These are phyloP conservation scores for Incurvaria masculella DNA, from an alignment of 2,888 invertebrate genomes.

Conservation along the genomic window DNA sequence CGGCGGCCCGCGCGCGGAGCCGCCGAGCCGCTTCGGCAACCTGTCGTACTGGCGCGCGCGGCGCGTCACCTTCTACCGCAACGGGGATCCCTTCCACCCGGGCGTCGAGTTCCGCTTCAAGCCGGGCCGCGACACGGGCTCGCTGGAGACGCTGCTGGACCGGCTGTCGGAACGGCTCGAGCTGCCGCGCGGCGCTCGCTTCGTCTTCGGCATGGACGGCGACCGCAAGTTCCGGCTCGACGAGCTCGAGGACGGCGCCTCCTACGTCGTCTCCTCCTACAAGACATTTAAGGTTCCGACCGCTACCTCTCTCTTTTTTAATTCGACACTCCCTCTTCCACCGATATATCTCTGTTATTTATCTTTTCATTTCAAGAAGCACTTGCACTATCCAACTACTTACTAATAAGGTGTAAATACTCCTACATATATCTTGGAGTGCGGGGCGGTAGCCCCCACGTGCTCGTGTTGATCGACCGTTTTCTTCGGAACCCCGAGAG, in stretches of 20 bases:
- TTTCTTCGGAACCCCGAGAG: too few relatives aligned
- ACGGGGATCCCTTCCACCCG: conserved; percentile 90
- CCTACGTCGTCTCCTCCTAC: conserved; percentile 90
- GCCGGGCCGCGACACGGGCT: conserved; percentile 83
- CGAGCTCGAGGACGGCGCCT: conserved; percentile 86
- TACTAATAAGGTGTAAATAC: too few relatives aligned
- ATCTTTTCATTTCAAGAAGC: too few relatives aligned
- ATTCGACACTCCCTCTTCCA: too few relatives aligned
- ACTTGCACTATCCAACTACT: too few relatives aligned
- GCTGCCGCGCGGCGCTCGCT: conserved; percentile 82
- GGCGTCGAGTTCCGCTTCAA: conserved; percentile 85
- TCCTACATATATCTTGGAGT: too few relatives aligned
- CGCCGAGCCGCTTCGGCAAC: conserved; percentile 68
- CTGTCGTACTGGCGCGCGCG: conserved; percentile 85
- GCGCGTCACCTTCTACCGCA: conserved; percentile 86
- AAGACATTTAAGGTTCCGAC: conserved; percentile 91
- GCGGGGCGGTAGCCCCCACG: too few relatives aligned
- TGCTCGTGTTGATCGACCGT: too few relatives aligned
- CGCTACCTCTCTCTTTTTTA: too few relatives aligned
- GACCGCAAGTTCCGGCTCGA: conserved; percentile 79
- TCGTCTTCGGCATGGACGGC: conserved; percentile 91
- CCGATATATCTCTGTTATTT: too few relatives aligned
- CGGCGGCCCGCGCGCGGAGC: conserved; percentile 54
- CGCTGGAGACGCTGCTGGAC: conserved; percentile 80
- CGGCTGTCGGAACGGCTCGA: conserved; percentile 85